Evolutionary conservation across 2,113 vertebrate genomes (phyloP).

Genomic region (Nothoprocta pentlandii): DNA sequence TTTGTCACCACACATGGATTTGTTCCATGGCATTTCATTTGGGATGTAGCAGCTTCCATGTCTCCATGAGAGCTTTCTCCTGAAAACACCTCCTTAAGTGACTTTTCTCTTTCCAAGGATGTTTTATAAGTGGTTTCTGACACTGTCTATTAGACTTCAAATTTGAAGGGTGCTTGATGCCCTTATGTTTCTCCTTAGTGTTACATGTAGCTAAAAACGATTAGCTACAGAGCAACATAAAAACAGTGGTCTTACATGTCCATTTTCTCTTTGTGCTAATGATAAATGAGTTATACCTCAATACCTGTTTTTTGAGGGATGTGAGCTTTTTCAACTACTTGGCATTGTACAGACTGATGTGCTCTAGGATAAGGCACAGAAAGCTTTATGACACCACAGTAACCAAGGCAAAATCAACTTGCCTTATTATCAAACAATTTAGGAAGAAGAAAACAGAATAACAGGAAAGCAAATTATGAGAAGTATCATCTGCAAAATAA

Average conservation of each 20-base stretch:
- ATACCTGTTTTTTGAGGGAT: not conserved
- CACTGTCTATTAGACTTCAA: not conserved
- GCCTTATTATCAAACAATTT: not conserved
- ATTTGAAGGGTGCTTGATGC: not conserved
- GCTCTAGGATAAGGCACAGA: not conserved
- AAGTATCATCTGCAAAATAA: not conserved
- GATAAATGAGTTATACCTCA: not conserved
- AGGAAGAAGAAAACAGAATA: not conserved
- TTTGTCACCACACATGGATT: not conserved
- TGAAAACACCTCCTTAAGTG: not conserved
- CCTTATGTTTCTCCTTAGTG: not conserved
- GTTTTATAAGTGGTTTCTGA: not conserved
- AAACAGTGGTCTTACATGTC: accelerated
- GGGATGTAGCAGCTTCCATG: not conserved
- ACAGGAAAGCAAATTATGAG: not conserved
- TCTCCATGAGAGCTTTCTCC: not conserved
- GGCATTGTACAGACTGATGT: not conserved
- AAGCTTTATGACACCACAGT: not conserved
- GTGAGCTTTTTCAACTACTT: not conserved
- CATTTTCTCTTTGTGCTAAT: not conserved
- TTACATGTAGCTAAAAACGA: not conserved
- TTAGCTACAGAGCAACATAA: not conserved
- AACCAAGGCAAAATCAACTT: not conserved
- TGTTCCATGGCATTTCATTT: conserved; percentile 2
- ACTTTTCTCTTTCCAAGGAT: not conserved